Base-by-base conservation (phyloP, 2,888 invertebrate genomes). In the Pyralis farinalis region DNA sequence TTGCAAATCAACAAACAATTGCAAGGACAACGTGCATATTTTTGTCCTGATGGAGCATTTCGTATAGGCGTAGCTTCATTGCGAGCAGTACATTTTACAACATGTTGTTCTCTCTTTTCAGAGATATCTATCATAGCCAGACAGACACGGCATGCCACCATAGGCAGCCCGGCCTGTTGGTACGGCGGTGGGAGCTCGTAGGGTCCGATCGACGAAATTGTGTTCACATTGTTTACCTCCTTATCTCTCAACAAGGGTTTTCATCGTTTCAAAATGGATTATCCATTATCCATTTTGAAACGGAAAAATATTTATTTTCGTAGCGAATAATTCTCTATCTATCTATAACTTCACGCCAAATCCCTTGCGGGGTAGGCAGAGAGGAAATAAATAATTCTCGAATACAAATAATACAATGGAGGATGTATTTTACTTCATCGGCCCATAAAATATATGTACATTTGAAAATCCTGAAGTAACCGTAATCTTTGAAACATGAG, bases 61-160 rank as follows among this genome's bases (percentile, higher is more conserved):
- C 97, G 92, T 68, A 99, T 99, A 12, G 99, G 99, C 58, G 99
- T 99, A 43, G 99, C 99, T 91, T 99, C 99, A 84, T 97, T 97
- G 87, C 99, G 98, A 58, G 95, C 94, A 61, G 92, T 91, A 86
- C 98, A 99, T 82, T 98, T 98, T 40, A 98, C 98, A 60, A 99
- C 98, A 90, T 98, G 98, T 65, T 98, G 98, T 71, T 98, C 98
- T 51, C 94, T 91, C 82, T 97, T 98, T 40, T 95, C 96, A 42
- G 96, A 95, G 62, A 98, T 97, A 87, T 98, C 98, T 74, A 98
- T 98, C 94, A 97, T 95, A 31, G 95, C 95, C 76, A 98, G 97
- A 80, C 98, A 98, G 6, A 98, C 98, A 57, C 98, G 93, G 78
- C 98, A 98, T 59, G 96, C 96, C 46, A 97, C 96, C 95, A 96